Evolutionary conservation across 2,888 invertebrate genomes (phyloP), one percentile per base, ranked within the genome.

Genomic region (Pilophorus perplexus): DNA sequence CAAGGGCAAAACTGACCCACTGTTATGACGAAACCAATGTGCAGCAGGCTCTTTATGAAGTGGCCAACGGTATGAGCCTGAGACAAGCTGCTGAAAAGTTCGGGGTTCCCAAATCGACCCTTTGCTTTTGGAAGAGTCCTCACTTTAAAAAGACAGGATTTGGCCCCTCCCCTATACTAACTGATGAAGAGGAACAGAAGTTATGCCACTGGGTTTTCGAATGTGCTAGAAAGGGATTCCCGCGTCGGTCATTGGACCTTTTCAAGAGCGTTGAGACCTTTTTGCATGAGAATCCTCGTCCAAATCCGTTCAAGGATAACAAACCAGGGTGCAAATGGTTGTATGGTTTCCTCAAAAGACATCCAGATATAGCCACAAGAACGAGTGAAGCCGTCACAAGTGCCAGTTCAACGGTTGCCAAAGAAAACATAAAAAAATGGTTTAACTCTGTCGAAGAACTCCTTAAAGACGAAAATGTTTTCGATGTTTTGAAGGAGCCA

Each of bases 151-250:
- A 20, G n/a, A 2, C 44, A 8, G 20, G 20, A 20, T 44, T 44
- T 18, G 69, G 68, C n/a, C 64, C 68, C 6, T 10, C 46, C 8
- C 23, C 70, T 12, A 50, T 68, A 37, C 62, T 70, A 28, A 40
- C 66, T 18, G 48, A 71, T 37, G 70, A 72, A 37, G 74, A 74
- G 70, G 75, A 75, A 72, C 46, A 70, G 22, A 65, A 38, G 57
- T 68, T 75, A 18, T 74, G 70, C n/a, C 54, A 73, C 5, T 76
- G 75, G 76, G 71, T 76, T 50, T 59, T 62, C 52, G 64, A 72
- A 27, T 70, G 72, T 62, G 57, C 71, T 48, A 71, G 68, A 70
- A 75, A 74, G 72, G 74, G 75, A 18, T 75, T 75, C 69, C 75
- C 76, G 14, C 71, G 70, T 59, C 66, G 68, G 65, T 71, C 57